Evolutionary conservation across 2,797 vertebrate species (phyloP).

Genomic region (Cheirogaleus major): DNA sequence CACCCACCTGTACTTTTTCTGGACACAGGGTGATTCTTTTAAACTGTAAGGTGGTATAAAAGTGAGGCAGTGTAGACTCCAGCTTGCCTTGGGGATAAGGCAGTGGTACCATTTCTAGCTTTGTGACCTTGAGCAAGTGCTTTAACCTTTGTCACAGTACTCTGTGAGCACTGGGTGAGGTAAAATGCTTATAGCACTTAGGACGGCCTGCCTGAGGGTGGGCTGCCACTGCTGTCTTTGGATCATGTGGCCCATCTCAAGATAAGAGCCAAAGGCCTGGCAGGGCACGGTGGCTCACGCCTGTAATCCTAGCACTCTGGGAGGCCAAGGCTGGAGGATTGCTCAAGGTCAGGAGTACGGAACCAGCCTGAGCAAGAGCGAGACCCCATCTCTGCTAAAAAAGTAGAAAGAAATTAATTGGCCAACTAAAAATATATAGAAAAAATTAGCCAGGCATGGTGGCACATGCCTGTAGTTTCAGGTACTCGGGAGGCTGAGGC

Average conservation of each 20-base stretch:
- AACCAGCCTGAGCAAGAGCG: no score
- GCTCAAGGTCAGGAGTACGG: no score
- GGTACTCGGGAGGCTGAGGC: no score
- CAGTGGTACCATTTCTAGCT: background rate
- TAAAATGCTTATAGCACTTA: background rate
- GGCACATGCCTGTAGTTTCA: no score
- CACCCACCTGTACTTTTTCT: background rate
- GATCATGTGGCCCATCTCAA: background rate
- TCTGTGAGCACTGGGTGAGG: background rate
- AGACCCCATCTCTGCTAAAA: no score
- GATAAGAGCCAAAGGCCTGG: background rate
- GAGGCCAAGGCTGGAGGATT: no score
- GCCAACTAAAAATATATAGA: no score
- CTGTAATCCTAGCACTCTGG: no score
- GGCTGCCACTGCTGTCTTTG: background rate
- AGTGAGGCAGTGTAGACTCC: background rate
- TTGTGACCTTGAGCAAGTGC: constrained; percentile 30
- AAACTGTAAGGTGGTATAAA: background rate
- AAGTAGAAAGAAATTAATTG: no score
- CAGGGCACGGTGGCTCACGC: no score
- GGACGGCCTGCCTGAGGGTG: background rate
- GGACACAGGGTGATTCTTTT: background rate
- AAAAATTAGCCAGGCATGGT: no score
- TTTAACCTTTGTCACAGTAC: background rate
- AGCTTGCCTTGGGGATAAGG: background rate